Evolutionary conservation across 1,140 invertebrate genomes (phyloP).

Genomic region (Hypsibius dujardini): DNA sequence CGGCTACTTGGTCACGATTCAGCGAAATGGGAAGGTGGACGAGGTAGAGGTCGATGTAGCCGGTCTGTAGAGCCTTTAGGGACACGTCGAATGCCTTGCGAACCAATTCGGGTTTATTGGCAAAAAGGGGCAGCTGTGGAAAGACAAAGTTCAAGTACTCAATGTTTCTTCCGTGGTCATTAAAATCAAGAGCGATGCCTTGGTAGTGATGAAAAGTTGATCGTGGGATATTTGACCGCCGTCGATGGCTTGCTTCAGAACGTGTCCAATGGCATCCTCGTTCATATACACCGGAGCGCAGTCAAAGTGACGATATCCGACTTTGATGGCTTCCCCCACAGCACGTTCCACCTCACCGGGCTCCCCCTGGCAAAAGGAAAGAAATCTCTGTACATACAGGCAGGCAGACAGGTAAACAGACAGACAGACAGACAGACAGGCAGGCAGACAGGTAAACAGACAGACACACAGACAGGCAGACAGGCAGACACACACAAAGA

Average conservation of each 20-base stretch:
- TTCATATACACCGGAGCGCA: slow-evolving; percentile 67
- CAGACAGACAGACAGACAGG: neutral
- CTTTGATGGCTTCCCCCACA: slow-evolving; percentile 56
- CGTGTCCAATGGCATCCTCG: slow-evolving; percentile 62
- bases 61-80: slow-evolving; percentile 46
- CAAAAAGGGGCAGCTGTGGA: slow-evolving; percentile 15
- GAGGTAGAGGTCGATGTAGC: slow-evolving; percentile 64
- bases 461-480: no score
- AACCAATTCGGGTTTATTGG: slow-evolving; percentile 31
- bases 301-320: slow-evolving; percentile 74
- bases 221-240: slow-evolving; percentile 55
- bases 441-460: no score
- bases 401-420: neutral
- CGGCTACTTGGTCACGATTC: no score
- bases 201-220: slow-evolving; percentile 56
- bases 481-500: no score
- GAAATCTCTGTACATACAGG: neutral
- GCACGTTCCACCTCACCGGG: slow-evolving; percentile 51
- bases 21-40: slow-evolving; percentile 52
- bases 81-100: slow-evolving; percentile 30
- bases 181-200: slow-evolving; percentile 27
- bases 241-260: slow-evolving; percentile 48
- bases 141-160: neutral
- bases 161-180: no score
- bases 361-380: neutral